Percentiles rank a stretch among this genome's conserved stretches.
Conservation (phyloP, 92 coral and sea anemone species). For the Parazoanthus atlanticus region DNA sequence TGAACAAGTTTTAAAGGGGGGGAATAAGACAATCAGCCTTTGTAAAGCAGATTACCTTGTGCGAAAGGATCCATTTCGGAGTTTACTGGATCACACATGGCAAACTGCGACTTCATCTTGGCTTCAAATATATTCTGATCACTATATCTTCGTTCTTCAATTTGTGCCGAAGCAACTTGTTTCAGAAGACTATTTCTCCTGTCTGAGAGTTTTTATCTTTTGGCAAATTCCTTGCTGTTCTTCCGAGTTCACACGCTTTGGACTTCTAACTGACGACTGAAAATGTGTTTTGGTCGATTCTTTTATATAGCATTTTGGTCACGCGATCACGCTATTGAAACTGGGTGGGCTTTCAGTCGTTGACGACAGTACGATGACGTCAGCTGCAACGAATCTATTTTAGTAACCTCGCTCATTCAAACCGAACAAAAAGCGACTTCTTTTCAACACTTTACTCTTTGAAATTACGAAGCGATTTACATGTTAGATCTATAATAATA, state of each 20-base stretch:
- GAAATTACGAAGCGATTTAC: not conserved
- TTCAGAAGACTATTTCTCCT: not conserved
- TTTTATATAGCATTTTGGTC: constrained; percentile 32
- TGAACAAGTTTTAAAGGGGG: not conserved
- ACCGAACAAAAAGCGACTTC: not conserved
- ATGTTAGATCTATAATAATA: not conserved
- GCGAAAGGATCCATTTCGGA: constrained; percentile 30
- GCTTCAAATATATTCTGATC: not conserved
- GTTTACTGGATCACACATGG: constrained; percentile 5
- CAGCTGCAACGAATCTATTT: constrained; percentile 8
- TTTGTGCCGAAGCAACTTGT: constrained; percentile 2
- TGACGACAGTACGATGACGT: constrained; percentile 42
- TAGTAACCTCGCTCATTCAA: not conserved
- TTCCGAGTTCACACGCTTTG: not conserved
- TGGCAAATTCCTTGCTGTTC: not conserved
- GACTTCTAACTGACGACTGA: constrained; percentile 2
- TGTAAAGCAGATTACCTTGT: constrained; percentile 30
- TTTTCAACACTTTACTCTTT: not conserved
- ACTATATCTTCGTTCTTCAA: constrained; percentile 4
- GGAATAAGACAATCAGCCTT: not conserved
- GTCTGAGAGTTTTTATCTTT: not conserved
- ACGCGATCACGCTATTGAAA: constrained; percentile 30
- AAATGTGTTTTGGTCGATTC: constrained; percentile 10
- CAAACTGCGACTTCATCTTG: constrained; percentile 43
- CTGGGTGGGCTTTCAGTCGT: constrained; percentile 34